Conservation (phyloP, 92 coral and sea anemone genomes). For the Zoanthus solanderi region DNA sequence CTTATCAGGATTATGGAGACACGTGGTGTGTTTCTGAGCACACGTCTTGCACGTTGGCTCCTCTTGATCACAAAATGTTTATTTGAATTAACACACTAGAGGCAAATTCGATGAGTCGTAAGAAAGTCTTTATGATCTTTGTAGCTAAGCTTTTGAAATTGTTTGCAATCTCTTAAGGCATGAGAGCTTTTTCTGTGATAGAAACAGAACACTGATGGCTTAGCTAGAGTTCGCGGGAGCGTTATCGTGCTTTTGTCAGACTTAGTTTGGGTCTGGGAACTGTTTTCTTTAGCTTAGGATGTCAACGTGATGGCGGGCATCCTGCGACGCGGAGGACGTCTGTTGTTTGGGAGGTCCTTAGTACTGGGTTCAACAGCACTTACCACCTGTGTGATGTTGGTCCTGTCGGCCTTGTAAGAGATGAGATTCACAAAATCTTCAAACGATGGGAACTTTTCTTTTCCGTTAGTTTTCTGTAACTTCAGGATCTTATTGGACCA, state of each 20-base stretch:
- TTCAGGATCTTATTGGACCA: conserved; percentile 47
- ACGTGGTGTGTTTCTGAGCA: conserved; percentile 63
- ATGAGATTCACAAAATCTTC: conserved; percentile 44
- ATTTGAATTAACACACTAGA: conserved; percentile 60
- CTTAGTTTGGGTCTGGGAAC: conserved; percentile 16
- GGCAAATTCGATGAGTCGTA: conserved; percentile 59
- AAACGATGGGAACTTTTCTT: conserved; percentile 43
- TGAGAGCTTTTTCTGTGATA: conserved; percentile 65
- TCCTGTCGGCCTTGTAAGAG: conserved; percentile 22
- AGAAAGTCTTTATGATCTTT: conserved; percentile 70
- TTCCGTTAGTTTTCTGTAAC: conserved; percentile 32
- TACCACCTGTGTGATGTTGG: conserved; percentile 47
- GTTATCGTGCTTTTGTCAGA: conserved; percentile 1
- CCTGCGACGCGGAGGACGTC: conserved; percentile 28
- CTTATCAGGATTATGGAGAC: neutral
- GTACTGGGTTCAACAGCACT: conserved; percentile 12
- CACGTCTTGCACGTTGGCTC: conserved; percentile 63
- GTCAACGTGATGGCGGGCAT: conserved; percentile 21
- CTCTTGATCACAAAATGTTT: conserved; percentile 52
- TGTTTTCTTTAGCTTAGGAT: conserved; percentile 23
- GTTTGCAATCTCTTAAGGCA: conserved; percentile 51
- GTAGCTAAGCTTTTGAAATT: conserved; percentile 54
- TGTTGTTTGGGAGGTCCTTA: conserved; percentile 6
- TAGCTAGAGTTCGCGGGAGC: conserved; percentile 20
- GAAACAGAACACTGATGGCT: conserved; percentile 54